Base-by-base conservation (phyloP, 1,140 invertebrate genomes). In the Dendrolimus kikuchii region DNA sequence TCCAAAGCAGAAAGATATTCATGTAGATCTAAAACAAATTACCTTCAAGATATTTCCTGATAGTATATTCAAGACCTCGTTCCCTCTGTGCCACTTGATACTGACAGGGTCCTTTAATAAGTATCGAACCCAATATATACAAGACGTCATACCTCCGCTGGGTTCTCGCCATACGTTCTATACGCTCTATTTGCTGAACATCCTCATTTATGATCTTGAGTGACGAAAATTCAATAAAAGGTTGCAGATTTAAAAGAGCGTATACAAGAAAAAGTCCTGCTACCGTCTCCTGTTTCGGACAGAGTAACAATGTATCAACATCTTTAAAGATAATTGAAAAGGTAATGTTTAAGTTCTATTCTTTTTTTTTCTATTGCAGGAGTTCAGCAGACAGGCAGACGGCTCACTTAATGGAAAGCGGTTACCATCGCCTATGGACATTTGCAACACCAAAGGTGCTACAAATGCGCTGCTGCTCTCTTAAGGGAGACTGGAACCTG, bases 1-100 rank as follows among this genome's bases (percentile, higher is more conserved):
- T 23, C 23, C 23, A 2, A 23, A n/a, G n/a, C n/a, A n/a, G n/a
- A 2, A 23, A 23, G 23, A 23, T 23, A 23, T 23, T 23, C 23
- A 23, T 23, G 23, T 23, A 23, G 23, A 23, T 23, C 23, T 23
- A 23, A 23, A 23, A 23, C 23, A 45, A n/a, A 59, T 51, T 59
- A 82, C 81, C 71, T 60, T 81, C 74, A n/a, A 76, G 57, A 62
- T 81, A 76, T 8, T 82, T 85, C 37, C 62, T 67, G 4, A 71
- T 51, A 0, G 68, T 37, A 0, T 44, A 10, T n/a, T 85, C 81
- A 60, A 85, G 69, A 3, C 79, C 81, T n/a, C 71, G 55, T 9
- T 81, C 76, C 5, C 77, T 58, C 6, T 67, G 52, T 0, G 50
- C 66, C 0, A 61, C 73, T 39, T 78, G 74, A 38, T 64, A 82